Conservation (phyloP, 2,113 vertebrate species). For the Myiagra hebetior region DNA sequence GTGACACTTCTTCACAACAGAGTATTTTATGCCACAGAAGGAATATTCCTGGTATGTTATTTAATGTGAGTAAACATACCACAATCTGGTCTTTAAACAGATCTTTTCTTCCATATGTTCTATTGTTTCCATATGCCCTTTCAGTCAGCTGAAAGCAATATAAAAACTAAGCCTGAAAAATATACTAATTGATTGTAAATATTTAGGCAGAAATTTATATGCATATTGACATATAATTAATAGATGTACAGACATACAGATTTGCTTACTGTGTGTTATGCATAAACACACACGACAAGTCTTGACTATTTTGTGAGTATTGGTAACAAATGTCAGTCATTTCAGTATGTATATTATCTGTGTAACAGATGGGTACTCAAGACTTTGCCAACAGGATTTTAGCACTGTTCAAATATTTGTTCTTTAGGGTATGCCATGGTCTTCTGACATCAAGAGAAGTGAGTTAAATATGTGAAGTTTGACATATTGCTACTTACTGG, state of each 20-base stretch:
- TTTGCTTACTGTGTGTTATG: background rate
- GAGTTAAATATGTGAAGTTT: background rate
- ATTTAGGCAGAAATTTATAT: conserved; percentile 14
- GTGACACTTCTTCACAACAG: background rate
- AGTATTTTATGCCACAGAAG: background rate
- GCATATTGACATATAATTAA: conserved; percentile 9
- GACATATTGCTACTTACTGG: conserved; percentile 5
- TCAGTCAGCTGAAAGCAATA: conserved; percentile 53
- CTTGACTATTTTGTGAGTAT: background rate
- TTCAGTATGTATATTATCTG: background rate
- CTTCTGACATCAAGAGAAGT: conserved; percentile 19
- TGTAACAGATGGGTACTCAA: conserved; percentile 3
- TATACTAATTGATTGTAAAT: conserved; percentile 5
- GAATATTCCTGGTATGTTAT: background rate
- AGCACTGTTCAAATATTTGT: conserved; percentile 30
- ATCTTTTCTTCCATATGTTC: conserved; percentile 5
- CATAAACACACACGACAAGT: background rate
- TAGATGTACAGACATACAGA: background rate
- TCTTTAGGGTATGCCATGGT: conserved; percentile 14
- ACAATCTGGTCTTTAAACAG: conserved; percentile 20
- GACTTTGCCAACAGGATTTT: background rate
- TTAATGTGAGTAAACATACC: background rate
- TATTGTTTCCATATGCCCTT: conserved; percentile 42
- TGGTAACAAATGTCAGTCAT: background rate
- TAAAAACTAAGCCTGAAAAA: background rate